Evolutionary conservation across 2,797 vertebrate genomes (phyloP), one percentile per base, ranked within the genome.

Genomic region (Notoglanidium macrostoma): DNA sequence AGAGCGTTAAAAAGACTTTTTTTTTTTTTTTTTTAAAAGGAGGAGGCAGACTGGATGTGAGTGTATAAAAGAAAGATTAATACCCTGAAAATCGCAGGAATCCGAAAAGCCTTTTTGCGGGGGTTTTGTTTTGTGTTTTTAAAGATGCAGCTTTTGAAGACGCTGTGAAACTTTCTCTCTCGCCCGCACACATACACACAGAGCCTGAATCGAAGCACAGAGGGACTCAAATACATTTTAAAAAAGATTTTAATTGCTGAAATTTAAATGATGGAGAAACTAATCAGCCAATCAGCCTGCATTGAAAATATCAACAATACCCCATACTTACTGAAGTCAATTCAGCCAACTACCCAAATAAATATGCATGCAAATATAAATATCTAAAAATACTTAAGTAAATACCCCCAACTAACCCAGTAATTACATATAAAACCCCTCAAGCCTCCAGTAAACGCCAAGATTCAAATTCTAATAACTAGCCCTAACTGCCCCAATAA

Each of bases 1-100:
- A 94, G 92, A 96, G 95, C 88, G 92, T 94, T 91, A 91, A 96
- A 92, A 73, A 96, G 96, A 94, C 96, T 17, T 54, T 46, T 46
- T 59, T 59, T 55, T 55, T 55, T 55, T 55, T 55, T 78, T 54
- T 54, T 5, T 9, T 21, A 7, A 96, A 92, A 95, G 93, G 73
- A 80, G 83, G 91, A 94, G 94, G 94, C 92, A 86, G 89, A 89
- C 91, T 90, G 85, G 86, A 84, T 90, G 94, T 92, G 93, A 94
- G 89, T 86, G 91, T 90, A 88, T 5, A 85, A 87, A 85, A 89
- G 94, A 92, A 94, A 94, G 91, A 95, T 91, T 90, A 93, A 96
- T 95, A 92, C 91, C 89, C 76, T 67, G 88, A 90, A 95, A 94
- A 96, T 96, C 92, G 93, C 77, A 94, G 91, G 91, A 94, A 94